Evolutionary conservation across 2,888 invertebrate genomes (phyloP).

Genomic region (Harpagoxenus sublaevis): DNA sequence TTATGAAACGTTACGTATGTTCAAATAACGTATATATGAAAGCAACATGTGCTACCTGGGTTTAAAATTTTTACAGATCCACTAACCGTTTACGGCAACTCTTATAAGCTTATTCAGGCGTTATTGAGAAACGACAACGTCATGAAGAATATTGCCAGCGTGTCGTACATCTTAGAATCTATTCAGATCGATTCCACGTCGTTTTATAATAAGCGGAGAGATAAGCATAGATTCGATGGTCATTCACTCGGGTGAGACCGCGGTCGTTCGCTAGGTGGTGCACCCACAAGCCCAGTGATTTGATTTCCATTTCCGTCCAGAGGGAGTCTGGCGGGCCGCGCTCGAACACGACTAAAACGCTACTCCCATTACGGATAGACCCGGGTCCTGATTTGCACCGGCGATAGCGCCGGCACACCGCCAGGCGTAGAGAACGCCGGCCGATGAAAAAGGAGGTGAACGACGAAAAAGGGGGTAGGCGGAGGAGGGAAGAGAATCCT

Average conservation of each 20-base stretch:
- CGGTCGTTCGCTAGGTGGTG: constrained; percentile 35
- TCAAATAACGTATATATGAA: too few species aligned
- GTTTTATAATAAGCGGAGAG: background rate
- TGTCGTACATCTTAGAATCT: background rate
- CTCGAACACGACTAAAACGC: constrained; percentile 46
- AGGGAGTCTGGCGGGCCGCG: constrained; percentile 33
- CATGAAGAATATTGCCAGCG: background rate
- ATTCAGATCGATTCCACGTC: constrained; percentile 10
- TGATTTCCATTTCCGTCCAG: constrained; percentile 51
- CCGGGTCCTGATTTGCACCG: constrained; percentile 37
- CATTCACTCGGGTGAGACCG: constrained; percentile 34
- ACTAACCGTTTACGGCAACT: background rate
- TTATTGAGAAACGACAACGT: background rate
- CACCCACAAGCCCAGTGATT: constrained; percentile 41
- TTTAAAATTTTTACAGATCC: background rate
- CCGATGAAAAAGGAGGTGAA: constrained; percentile 48
- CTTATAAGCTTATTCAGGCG: background rate
- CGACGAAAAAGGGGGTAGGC: constrained; percentile 8
- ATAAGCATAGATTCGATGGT: constrained; percentile 39
- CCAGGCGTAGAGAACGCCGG: constrained; percentile 34
- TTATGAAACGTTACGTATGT: too few species aligned
- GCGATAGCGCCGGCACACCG: constrained; percentile 47
- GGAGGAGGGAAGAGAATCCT: constrained; percentile 26
- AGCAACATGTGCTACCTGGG: too few species aligned
- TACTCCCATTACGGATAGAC: constrained; percentile 53